Conservation (phyloP, 2,888 invertebrate genomes). For the Morpho helenor region DNA sequence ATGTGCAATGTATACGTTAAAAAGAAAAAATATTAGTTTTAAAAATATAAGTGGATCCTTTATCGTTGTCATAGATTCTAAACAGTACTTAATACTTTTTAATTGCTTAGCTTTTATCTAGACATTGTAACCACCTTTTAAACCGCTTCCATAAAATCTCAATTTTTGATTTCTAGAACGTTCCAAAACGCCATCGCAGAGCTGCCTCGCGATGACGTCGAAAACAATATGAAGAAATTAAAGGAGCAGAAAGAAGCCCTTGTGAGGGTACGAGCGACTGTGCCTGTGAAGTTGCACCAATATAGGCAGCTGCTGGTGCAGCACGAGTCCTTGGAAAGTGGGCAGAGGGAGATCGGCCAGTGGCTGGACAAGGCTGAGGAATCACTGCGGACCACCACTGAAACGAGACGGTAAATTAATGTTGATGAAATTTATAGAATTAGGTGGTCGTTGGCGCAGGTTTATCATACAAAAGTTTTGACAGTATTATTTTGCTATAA, state of each 20-base stretch:
- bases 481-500: too few relatives aligned
- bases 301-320: conserved; percentile 91
- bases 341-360: conserved; percentile 89
- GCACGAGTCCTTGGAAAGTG: conserved; percentile 93
- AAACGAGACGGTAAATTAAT: conserved; percentile 53
- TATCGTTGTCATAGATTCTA: too few relatives aligned
- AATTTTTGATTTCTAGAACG: conserved; percentile 68
- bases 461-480: too few relatives aligned
- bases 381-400: conserved; percentile 74
- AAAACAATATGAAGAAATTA: conserved; percentile 91
- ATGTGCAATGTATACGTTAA: too few relatives aligned
- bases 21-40: too few relatives aligned
- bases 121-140: too few relatives aligned
- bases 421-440: too few relatives aligned
- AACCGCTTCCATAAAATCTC: too few relatives aligned
- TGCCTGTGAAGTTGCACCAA: conserved; percentile 89
- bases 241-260: conserved; percentile 94
- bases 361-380: conserved; percentile 94
- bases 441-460: too few relatives aligned
- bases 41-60: too few relatives aligned
- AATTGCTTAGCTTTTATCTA: not conserved
- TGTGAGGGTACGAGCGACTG: conserved; percentile 89
- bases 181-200: conserved; percentile 95
- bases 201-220: conserved; percentile 93
- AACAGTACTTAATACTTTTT: not conserved